Evolutionary conservation across 2,888 invertebrate genomes (phyloP).

Genomic region (Drosophila borealis): DNA sequence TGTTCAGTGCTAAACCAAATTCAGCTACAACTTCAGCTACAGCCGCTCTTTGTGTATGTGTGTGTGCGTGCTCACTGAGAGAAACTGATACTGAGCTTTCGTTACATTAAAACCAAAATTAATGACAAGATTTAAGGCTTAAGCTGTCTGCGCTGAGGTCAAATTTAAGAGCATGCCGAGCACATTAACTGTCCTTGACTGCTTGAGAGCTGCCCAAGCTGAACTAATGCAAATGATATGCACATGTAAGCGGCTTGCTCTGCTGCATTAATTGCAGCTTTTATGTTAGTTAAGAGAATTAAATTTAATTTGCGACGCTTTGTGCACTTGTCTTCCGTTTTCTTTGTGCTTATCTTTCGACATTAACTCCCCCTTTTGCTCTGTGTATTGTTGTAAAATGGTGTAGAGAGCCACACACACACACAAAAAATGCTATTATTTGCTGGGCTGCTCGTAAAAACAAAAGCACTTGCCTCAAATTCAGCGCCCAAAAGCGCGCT

Average conservation of each 20-base stretch:
- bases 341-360: conserved; percentile 5
- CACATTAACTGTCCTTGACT: conserved; percentile 5
- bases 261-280: background rate
- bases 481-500: conserved; percentile 44
- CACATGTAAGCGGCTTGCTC: conserved; percentile 3
- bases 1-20: conserved; percentile 30
- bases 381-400: conserved; percentile 44
- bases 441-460: conserved; percentile 61
- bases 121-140: conserved; percentile 2
- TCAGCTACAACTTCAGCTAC: conserved; percentile 30
- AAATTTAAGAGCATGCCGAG: background rate
- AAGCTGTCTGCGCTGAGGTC: conserved; percentile 4
- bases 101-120: conserved; percentile 21
- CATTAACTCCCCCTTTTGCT: conserved; percentile 19
- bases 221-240: background rate
- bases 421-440: conserved; percentile 60
- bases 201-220: background rate
- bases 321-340: conserved; percentile 7
- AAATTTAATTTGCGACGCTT: background rate
- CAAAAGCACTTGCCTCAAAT: conserved; percentile 54
- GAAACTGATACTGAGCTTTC: conserved; percentile 13
- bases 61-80: conserved; percentile 28
- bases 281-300: conserved; percentile 1
- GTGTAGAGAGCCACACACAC: conserved; percentile 24
- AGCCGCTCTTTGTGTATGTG: background rate